A percentile compares a stretch with the other conserved stretches of the same genome.
Conservation (phyloP, 2,797 vertebrate genomes). For the Tinamus major region DNA sequence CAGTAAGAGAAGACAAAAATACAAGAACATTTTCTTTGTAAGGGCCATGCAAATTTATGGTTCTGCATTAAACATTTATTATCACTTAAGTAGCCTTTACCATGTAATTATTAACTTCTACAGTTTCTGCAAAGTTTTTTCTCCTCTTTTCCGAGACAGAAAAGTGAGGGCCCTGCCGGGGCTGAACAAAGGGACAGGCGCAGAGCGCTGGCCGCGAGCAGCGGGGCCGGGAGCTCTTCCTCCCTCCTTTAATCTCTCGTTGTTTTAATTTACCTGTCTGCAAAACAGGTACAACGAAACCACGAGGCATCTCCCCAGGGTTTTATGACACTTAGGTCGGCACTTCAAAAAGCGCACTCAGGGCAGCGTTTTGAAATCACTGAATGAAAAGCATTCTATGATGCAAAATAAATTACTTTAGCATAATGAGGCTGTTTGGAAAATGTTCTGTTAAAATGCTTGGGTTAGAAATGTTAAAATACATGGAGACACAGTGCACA, state of each 20-base stretch:
- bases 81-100: conserved; percentile 26
- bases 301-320: conserved; percentile 29
- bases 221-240: background rate
- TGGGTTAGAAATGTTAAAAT: conserved; percentile 2
- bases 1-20: background rate
- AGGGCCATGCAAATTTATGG: conserved; percentile 36
- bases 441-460: conserved; percentile 16
- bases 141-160: background rate
- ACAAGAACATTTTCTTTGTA: conserved; percentile 35
- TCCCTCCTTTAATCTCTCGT: background rate
- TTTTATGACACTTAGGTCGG: conserved; percentile 25
- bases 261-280: conserved; percentile 52
- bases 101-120: conserved; percentile 54
- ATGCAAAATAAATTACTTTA: conserved; percentile 52
- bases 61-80: conserved; percentile 28
- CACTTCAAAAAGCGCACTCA: conserved; percentile 49
- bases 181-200: background rate
- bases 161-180: background rate
- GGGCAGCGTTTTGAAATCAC: conserved; percentile 31
- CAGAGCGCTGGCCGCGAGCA: background rate
- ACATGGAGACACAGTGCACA: background rate
- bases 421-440: conserved; percentile 41
- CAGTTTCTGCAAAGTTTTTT: conserved; percentile 21
- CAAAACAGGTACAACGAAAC: conserved; percentile 37
- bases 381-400: conserved; percentile 53